Base-by-base conservation (phyloP, 1,140 invertebrate species). In the Drosophila watanabei region DNA sequence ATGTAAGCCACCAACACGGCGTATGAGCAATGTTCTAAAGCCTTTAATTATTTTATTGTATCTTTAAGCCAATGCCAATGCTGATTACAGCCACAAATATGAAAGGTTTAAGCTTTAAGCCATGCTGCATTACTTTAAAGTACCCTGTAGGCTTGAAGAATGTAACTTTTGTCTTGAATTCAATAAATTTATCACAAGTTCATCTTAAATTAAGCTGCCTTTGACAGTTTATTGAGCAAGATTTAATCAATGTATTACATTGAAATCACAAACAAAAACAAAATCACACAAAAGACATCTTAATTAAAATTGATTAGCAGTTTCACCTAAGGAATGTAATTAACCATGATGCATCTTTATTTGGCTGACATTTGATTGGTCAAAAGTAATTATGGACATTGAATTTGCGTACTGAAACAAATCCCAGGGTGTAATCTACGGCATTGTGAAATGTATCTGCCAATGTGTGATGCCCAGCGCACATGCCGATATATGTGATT, bases 341-440 rank as follows among this genome's bases (percentile, higher is more conserved):
- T 37, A 39, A n/a, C 33, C 20, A 39, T 30, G 48, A 51, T n/a
- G 9, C 35, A 20, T 24, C 18, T 56, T 56, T 16, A 56, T 37
- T 56, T 37, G 16, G 56, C 24, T 18, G 41, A 24, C 58, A 45
- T 48, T 9, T 66, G 32, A 37, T 37, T 18, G 35, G 28, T 6
- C 16, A 28, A 28, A 33, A 35, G 68, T 77, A 52, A 77, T 77
- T 45, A 65, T 77, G 65, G 62, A 5, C 73, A 68, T 52, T 77
- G 73, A 58, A 46, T 59, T 66, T 77, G 69, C 70, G 37, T 61
- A 72, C 54, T 32, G 32, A 72, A 72, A 59, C 66, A 66, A 75
- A 35, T 73, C 58, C 33, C 39, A 52, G 20, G 72, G 35, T 41
- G 72, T 43, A 56, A 46, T 75, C 18, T 37, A 45, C 51, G 45